A percentile compares a stretch with the other conserved stretches of the same genome.
Evolutionary conservation across 2,888 invertebrate genomes (phyloP).

Genomic region (Tetranychus piercei): DNA sequence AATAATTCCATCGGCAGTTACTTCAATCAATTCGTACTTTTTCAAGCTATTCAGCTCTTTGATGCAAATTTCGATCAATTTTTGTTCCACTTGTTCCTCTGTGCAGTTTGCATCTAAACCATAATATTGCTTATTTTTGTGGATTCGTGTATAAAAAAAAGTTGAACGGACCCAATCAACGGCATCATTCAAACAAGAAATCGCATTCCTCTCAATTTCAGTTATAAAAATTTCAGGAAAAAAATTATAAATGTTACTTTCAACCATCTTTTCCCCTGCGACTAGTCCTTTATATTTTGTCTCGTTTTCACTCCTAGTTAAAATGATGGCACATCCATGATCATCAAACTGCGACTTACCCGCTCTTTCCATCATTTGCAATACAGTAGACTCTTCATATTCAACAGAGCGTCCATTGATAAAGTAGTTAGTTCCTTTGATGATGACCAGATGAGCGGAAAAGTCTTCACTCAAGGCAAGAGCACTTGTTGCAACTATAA

Average conservation of each 20-base stretch:
- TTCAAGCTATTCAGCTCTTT: conserved; percentile 49
- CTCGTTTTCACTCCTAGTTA: conserved; percentile 50
- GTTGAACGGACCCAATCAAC: conserved; percentile 59
- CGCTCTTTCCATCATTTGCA: conserved; percentile 67
- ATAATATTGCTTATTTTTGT: conserved; percentile 51
- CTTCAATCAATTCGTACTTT: conserved; percentile 44
- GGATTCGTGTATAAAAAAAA: conserved; percentile 52
- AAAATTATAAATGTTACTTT: conserved; percentile 52
- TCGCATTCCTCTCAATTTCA: conserved; percentile 53
- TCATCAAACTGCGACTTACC: conserved; percentile 53
- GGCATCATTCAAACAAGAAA: conserved; percentile 49
- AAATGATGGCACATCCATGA: conserved; percentile 54
- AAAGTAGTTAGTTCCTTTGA: conserved; percentile 58
- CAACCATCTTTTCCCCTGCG: conserved; percentile 47
- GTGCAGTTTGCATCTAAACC: conserved; percentile 30
- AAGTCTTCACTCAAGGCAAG: conserved; percentile 63
- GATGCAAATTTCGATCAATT: conserved; percentile 44
- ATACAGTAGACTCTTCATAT: conserved; percentile 52
- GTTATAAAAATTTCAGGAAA: conserved; percentile 59
- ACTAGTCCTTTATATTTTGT: conserved; percentile 52
- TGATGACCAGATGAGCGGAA: conserved; percentile 60
- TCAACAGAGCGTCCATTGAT: conserved; percentile 43
- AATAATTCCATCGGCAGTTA: conserved; percentile 41
- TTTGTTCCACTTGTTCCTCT: conserved; percentile 27
- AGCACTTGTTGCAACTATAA: conserved; percentile 41